Percentiles rank a stretch among this genome's conserved stretches.
phyloP scores from a whole-genome alignment of 2,797 vertebrate genomes.

The Balearica regulorum region DNA sequence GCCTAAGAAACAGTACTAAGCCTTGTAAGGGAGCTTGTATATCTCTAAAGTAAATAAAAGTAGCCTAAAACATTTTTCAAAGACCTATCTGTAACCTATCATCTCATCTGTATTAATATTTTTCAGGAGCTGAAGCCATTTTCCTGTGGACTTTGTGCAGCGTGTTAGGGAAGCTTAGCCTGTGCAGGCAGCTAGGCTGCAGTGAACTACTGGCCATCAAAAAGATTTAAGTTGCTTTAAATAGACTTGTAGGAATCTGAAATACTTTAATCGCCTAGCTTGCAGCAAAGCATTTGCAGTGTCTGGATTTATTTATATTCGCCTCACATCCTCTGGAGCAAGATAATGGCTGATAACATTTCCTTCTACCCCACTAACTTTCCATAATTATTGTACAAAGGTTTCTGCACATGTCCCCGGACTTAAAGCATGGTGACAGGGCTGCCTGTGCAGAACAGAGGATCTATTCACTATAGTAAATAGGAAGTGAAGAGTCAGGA shows the following conservation, averaged over 20 bases:
- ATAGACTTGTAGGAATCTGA: slow-evolving; percentile 57
- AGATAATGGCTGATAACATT: slow-evolving; percentile 62
- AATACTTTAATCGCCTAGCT: slow-evolving; percentile 63
- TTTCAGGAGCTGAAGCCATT: background rate
- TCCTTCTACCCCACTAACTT: slow-evolving; percentile 63
- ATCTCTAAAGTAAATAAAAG: background rate
- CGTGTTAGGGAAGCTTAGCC: background rate
- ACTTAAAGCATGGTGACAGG: slow-evolving; percentile 13
- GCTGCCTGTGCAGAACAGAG: background rate
- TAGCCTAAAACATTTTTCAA: background rate
- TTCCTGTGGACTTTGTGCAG: background rate
- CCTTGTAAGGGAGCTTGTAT: background rate
- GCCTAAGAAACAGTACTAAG: background rate
- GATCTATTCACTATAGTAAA: background rate
- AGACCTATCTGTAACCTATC: background rate
- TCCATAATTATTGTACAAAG: slow-evolving; percentile 49
- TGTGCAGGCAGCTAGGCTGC: background rate
- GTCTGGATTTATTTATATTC: slow-evolving; percentile 66
- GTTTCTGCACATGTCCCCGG: background rate
- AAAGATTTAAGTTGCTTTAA: slow-evolving; percentile 59
- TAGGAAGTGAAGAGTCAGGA: slow-evolving; percentile 13
- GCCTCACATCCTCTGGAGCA: slow-evolving; percentile 43
- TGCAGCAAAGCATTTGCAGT: slow-evolving; percentile 51
- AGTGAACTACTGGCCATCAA: slow-evolving; percentile 5
- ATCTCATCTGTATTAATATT: background rate